Conservation (phyloP, 2,888 invertebrate species). For the Tigriopus californicus region DNA sequence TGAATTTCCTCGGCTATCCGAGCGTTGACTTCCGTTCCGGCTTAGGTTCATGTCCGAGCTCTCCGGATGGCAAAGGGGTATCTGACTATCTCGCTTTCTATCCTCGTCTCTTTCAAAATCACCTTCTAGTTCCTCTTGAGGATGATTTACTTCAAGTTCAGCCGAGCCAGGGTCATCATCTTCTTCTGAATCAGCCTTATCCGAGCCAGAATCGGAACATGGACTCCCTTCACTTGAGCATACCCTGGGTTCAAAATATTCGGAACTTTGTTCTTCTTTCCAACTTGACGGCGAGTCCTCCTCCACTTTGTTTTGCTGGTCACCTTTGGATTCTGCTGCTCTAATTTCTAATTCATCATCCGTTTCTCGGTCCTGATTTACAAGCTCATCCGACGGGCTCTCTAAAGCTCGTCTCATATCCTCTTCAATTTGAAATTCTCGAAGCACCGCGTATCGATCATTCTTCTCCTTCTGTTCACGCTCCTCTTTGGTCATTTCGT, state of each 20-base stretch:
- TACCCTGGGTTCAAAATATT: background rate
- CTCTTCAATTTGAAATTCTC: constrained; percentile 59
- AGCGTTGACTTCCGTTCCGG: too few species aligned
- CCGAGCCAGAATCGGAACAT: background rate
- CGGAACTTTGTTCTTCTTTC: background rate
- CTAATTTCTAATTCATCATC: constrained; percentile 2
- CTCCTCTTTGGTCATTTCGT: background rate
- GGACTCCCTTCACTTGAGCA: constrained; percentile 14
- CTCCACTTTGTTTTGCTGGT: background rate
- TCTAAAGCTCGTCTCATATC: constrained; percentile 15
- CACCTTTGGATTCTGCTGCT: background rate
- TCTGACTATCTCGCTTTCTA: constrained; percentile 2
- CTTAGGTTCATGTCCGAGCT: background rate
- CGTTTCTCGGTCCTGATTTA: background rate
- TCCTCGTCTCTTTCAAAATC: background rate
- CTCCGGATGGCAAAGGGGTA: background rate
- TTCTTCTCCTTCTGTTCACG: constrained; percentile 22
- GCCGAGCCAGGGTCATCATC: background rate
- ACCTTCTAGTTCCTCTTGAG: background rate
- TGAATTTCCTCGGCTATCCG: too few species aligned
- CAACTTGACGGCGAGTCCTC: background rate
- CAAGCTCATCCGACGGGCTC: background rate
- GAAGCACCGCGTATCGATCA: constrained; percentile 69
- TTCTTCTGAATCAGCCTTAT: background rate
- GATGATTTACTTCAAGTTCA: background rate